Base-by-base conservation (phyloP, 2,797 vertebrate species). In the Sebastes steindachneri region DNA sequence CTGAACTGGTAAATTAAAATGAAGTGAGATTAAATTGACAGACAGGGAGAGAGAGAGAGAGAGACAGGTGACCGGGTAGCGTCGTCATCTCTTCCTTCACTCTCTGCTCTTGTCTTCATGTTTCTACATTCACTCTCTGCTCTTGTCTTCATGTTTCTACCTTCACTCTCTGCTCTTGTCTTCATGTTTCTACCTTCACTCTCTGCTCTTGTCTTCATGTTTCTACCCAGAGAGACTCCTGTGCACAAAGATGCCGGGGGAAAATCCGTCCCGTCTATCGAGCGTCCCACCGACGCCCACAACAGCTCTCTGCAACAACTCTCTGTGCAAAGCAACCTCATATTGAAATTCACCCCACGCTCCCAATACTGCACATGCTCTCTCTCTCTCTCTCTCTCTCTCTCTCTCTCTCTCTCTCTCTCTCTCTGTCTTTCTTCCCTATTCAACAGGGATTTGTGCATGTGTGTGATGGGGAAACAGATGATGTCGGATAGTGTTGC, bases 291-390 rank as follows among this genome's bases (percentile, higher is more conserved):
- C 37, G 81, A 79, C 75, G 55, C 86, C 80, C 82, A 86, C 73
- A 77, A 0, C 64, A 78, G 73, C 77, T 64, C 73, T 35, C 76
- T 77, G 82, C 78, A 88, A 89, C 86, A 93, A 93, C 86, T 92
- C 85, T 54, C 75, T 51, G 58, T 67, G 83, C 68, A 76, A 75
- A 75, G 64, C 75, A 67, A 72, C 54, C 54, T 68, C 70, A 51
- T 14, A 92, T 94, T 94, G 85, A 88, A 89, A 94, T 95, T 91
- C 94, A 84, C 82, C 75, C 88, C 94, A 94, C 93, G 93, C 92
- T 75, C 54, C 62, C 48, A 80, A 84, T 68, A 70, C 88, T 89
- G 87, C 48, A 89, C 88, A 86, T 53, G 65, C 79, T 51, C 58
- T 17, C 72, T 5, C 79, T 53, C 66, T 58, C 37, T 21, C 72